Base-by-base conservation (phyloP, 2,797 vertebrate genomes). In the Muscicapa comitata region DNA sequence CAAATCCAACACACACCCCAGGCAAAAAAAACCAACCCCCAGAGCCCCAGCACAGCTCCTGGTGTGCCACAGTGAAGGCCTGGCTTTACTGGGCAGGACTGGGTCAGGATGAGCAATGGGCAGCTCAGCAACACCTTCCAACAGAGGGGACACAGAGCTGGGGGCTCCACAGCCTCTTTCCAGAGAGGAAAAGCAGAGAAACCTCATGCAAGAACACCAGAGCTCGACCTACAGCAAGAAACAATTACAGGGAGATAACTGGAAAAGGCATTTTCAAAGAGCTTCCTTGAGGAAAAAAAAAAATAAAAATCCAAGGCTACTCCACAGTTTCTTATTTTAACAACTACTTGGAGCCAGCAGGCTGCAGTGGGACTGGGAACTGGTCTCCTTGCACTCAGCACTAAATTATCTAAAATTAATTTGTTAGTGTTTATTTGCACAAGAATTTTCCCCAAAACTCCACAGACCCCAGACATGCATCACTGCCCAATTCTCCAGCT, bases 391-490 rank as follows among this genome's bases (percentile, higher is more conserved):
- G 23, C 23, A 17, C 40, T 47, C 89, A 65, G 24, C 40, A 33
- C 2, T 1, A 26, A 66, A 66, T 23, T 0, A 67, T 62, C 42
- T 51, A 43, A 51, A 92, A 59, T 9, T 20, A 37, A 47, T 42
- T 17, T 2, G 0, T 23, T 10, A 2, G 20, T 1, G 1, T 10
- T 51, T 6, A 79, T 54, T 50, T 53, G 43, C 37, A 31, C 45
- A 18, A 9, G n/a, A 15, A 57, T 48, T 51, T 28, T 35, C 65
- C 74, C 74, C 62, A 29, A 13, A 86, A 78, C 33, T 15, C 50
- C 4, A 1, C 1, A 2, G 55, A 17, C 81, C 61, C 62, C 85
- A 65, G 21, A 21, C 0, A 0, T 0, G 0, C 62, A 17, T 21
- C 2, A 0, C 48, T 51, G 62, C 37, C 61, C 14, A 7, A 37